phyloP scores from a whole-genome alignment of 2,888 invertebrate genomes.

The Lasius platythorax region DNA sequence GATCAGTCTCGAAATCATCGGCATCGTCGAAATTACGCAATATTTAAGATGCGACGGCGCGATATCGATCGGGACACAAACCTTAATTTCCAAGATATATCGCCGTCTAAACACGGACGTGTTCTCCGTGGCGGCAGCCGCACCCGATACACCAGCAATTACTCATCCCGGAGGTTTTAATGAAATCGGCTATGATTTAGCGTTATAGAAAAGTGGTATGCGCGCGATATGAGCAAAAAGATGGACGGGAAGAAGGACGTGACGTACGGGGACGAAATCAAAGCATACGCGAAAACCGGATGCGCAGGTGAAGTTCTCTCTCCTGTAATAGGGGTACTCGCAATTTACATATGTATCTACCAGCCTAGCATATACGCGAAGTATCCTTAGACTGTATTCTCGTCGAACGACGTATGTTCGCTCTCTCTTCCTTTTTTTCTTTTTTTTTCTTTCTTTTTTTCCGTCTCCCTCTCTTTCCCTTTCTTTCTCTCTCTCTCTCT shows the following conservation, averaged over 20 bases:
- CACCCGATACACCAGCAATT: constrained; percentile 45
- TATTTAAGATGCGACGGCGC: constrained; percentile 40
- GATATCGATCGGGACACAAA: constrained; percentile 41
- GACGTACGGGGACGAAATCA: constrained; percentile 73
- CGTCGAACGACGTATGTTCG: constrained; percentile 12
- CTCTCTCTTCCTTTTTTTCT: constrained; percentile 2
- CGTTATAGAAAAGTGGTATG: constrained; percentile 48
- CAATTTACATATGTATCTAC: constrained; percentile 81
- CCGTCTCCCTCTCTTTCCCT: constrained; percentile 21
- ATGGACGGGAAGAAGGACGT: constrained; percentile 58
- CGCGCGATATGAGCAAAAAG: constrained; percentile 57
- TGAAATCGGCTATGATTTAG: constrained; percentile 53
- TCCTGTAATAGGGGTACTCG: constrained; percentile 71
- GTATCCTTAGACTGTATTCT: constrained; percentile 36
- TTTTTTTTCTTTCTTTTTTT: neutral
- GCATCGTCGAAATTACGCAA: constrained; percentile 47
- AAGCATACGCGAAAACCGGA: constrained; percentile 82
- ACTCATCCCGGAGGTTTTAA: constrained; percentile 47
- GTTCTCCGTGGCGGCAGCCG: constrained; percentile 14
- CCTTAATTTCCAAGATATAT: constrained; percentile 54
- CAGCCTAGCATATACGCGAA: constrained; percentile 37
- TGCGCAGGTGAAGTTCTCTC: constrained; percentile 82
- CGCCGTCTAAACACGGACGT: constrained; percentile 43
- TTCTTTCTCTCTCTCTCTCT: constrained; percentile 28
- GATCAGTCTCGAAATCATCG: constrained; percentile 32